Percentiles rank a stretch among this genome's conserved stretches.
Conservation (phyloP, 2,888 invertebrate species). For the Calliphora vomitoria region DNA sequence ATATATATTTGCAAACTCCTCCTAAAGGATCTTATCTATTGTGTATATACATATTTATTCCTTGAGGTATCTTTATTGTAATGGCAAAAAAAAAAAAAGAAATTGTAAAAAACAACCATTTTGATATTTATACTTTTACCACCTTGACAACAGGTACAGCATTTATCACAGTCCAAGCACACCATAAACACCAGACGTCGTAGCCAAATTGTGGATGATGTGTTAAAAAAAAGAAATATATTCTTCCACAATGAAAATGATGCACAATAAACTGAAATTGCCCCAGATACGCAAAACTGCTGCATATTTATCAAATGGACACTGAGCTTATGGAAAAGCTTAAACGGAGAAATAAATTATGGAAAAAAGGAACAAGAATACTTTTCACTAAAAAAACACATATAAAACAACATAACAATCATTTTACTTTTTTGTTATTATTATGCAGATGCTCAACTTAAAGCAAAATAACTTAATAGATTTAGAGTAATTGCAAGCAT, state of each 20-base stretch:
- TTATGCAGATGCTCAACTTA: too few species aligned
- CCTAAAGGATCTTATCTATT: constrained; percentile 48
- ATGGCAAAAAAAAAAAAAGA: constrained; percentile 43
- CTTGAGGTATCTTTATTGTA: constrained; percentile 58
- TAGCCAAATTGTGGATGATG: constrained; percentile 48
- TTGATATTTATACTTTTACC: constrained; percentile 51
- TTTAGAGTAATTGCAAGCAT: too few species aligned
- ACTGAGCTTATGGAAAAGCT: constrained; percentile 49
- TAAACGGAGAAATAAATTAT: constrained; percentile 34
- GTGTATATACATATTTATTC: constrained; percentile 43
- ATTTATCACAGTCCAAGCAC: constrained; percentile 51
- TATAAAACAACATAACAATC: too few species aligned
- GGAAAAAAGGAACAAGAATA: constrained; percentile 3
- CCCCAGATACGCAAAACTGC: constrained; percentile 36
- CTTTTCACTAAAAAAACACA: too few species aligned
- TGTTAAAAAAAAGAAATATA: background rate
- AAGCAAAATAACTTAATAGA: too few species aligned
- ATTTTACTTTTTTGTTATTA: too few species aligned
- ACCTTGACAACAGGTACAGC: constrained; percentile 64
- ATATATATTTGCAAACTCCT: background rate
- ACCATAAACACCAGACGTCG: constrained; percentile 49
- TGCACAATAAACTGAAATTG: constrained; percentile 38
- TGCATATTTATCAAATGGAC: constrained; percentile 46
- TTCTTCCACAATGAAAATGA: background rate
- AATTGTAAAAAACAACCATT: constrained; percentile 12